phyloP scores from a whole-genome alignment of 1,140 invertebrate genomes.

The Steinernema khuongi region DNA sequence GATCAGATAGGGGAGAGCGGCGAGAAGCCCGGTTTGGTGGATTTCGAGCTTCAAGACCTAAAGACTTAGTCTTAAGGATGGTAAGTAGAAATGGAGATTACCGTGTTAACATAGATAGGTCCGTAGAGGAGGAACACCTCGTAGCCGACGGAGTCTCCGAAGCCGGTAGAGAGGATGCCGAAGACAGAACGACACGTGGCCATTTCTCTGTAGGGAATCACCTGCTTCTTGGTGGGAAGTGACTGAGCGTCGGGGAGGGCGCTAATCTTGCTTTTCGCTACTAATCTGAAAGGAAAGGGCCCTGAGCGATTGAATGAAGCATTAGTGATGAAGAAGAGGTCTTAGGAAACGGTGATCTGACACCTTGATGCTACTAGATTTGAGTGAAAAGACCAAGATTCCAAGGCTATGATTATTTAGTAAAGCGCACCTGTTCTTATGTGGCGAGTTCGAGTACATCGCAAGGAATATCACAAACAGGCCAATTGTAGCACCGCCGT shows the following conservation, averaged over 20 bases:
- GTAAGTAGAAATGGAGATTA: background rate
- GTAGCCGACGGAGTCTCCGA: background rate
- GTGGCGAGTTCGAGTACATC: background rate
- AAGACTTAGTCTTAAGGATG: background rate
- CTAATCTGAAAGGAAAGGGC: too few species aligned
- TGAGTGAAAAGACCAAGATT: too few species aligned
- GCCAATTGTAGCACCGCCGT: background rate
- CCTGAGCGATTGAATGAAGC: too few species aligned
- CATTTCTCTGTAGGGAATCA: background rate
- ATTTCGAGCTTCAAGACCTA: background rate
- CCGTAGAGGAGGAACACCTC: background rate
- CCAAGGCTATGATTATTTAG: too few species aligned
- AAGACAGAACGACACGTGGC: background rate
- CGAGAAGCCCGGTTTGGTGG: background rate
- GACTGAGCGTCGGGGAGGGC: background rate
- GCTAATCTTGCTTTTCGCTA: background rate
- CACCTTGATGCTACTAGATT: background rate
- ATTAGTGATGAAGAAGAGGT: too few species aligned
- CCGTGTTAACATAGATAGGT: background rate
- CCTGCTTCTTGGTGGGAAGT: constrained; percentile 1
- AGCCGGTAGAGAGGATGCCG: background rate
- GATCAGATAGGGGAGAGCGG: background rate
- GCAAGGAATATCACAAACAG: background rate
- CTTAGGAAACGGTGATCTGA: too few species aligned
- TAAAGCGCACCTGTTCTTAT: background rate